Percentiles rank a stretch among this genome's conserved stretches.
phyloP scores from a whole-genome alignment of 1,140 invertebrate species.

The Plectrocnemia conspersa region DNA sequence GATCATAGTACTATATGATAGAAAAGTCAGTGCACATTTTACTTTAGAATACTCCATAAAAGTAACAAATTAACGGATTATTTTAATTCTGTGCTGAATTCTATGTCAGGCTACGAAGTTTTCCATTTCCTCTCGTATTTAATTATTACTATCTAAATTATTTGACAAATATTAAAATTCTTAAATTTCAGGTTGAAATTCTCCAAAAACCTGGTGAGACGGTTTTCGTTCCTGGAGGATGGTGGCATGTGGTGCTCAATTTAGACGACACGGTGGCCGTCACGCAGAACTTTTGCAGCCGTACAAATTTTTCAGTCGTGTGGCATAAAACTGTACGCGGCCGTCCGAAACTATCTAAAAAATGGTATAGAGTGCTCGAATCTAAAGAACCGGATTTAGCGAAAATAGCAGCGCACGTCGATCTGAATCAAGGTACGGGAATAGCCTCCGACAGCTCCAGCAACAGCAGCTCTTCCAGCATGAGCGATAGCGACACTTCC shows the following conservation, averaged over 20 bases:
- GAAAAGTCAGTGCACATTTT: no score
- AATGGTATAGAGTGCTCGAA: constrained; percentile 71
- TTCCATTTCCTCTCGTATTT: no score
- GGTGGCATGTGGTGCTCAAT: constrained; percentile 99
- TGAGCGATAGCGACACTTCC: constrained; percentile 62
- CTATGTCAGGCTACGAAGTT: no score
- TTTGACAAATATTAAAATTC: no score
- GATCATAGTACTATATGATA: no score
- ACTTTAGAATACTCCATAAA: no score
- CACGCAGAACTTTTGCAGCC: constrained; percentile 96
- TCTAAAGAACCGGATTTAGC: constrained; percentile 79
- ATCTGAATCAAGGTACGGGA: constrained; percentile 80
- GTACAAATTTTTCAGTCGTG: constrained; percentile 93
- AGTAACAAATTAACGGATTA: no score
- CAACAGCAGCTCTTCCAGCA: constrained; percentile 82
- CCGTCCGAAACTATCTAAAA: constrained; percentile 87
- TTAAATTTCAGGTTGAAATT: constrained; percentile 74
- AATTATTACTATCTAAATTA: no score
- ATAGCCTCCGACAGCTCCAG: constrained; percentile 92
- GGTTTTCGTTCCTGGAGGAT: constrained; percentile 96
- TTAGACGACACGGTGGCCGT: constrained; percentile 93
- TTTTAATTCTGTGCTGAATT: no score
- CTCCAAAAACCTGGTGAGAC: constrained; percentile 96
- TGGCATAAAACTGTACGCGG: constrained; percentile 98
- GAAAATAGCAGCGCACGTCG: constrained; percentile 77